These are phyloP conservation scores for Hydroisotoma schaefferi DNA, from an alignment of 2,888 invertebrate genomes.

Conservation along the genomic window DNA sequence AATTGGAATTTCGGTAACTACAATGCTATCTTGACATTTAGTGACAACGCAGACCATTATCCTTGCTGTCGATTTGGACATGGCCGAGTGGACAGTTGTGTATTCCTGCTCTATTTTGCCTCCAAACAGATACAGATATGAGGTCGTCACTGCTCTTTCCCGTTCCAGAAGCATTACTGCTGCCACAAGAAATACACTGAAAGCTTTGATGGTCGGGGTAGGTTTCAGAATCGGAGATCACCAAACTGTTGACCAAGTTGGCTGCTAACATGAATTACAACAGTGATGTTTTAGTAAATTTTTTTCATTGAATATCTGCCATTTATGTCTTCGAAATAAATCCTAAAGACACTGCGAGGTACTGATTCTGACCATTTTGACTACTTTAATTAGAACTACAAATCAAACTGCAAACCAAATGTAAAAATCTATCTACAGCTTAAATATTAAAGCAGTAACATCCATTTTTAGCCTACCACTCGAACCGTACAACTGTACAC, in stretches of 20 bases:
- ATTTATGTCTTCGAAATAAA: too few species aligned
- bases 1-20: neutral
- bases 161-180: slow-evolving; percentile 22
- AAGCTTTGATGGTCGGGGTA: slow-evolving; percentile 35
- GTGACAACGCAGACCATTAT: slow-evolving; percentile 19
- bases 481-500: too few species aligned
- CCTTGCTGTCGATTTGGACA: slow-evolving; percentile 29
- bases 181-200: slow-evolving; percentile 22
- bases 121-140: slow-evolving; percentile 22
- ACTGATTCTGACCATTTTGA: too few species aligned
- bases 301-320: too few species aligned
- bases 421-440: too few species aligned
- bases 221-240: slow-evolving; percentile 39
- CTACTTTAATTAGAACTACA: too few species aligned
- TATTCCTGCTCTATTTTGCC: slow-evolving; percentile 26
- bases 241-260: slow-evolving; percentile 18
- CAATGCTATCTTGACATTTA: neutral
- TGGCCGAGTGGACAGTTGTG: slow-evolving; percentile 24
- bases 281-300: too few species aligned
- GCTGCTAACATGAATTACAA: slow-evolving; percentile 15
- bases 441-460: too few species aligned
- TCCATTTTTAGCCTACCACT: too few species aligned
- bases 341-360: too few species aligned
- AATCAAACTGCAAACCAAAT: too few species aligned
- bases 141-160: slow-evolving; percentile 26